A percentile compares a stretch with the other conserved stretches of the same genome.
phyloP scores from a whole-genome alignment of 1,140 invertebrate species.

The Caenorhabditis latens region DNA sequence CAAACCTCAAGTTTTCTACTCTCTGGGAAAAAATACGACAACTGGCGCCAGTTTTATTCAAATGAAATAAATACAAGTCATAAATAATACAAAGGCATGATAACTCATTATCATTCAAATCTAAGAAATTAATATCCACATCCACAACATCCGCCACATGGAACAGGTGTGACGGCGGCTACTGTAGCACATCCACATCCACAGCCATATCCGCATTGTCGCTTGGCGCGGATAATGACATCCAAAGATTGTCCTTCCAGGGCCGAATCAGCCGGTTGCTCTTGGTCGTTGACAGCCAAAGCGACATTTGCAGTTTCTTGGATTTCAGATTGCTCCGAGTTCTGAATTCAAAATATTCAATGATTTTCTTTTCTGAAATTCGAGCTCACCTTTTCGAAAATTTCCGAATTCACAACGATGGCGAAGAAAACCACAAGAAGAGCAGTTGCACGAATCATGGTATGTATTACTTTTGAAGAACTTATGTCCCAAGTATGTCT shows the following conservation, averaged over 20 bases:
- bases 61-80: too few species aligned
- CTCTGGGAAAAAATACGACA: too few species aligned
- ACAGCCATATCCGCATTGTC: slow-evolving; percentile 20
- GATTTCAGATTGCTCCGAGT: not conserved
- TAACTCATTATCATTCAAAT: too few species aligned
- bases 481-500: not conserved
- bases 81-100: too few species aligned
- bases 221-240: not conserved
- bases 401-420: not conserved
- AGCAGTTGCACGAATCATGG: not conserved
- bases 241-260: slow-evolving; percentile 8
- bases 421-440: not conserved
- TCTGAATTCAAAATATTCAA: not conserved
- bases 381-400: not conserved
- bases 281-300: not conserved
- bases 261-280: not conserved
- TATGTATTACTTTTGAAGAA: not conserved
- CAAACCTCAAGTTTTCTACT: too few species aligned
- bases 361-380: too few species aligned
- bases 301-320: not conserved
- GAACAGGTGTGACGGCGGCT: not conserved
- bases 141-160: slow-evolving; percentile 27
- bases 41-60: not conserved
- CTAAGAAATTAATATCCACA: not conserved
- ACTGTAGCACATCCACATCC: slow-evolving; percentile 38